Evolutionary conservation across 1,140 invertebrate genomes (phyloP).

Genomic region (Caenorhabditis brenneri): DNA sequence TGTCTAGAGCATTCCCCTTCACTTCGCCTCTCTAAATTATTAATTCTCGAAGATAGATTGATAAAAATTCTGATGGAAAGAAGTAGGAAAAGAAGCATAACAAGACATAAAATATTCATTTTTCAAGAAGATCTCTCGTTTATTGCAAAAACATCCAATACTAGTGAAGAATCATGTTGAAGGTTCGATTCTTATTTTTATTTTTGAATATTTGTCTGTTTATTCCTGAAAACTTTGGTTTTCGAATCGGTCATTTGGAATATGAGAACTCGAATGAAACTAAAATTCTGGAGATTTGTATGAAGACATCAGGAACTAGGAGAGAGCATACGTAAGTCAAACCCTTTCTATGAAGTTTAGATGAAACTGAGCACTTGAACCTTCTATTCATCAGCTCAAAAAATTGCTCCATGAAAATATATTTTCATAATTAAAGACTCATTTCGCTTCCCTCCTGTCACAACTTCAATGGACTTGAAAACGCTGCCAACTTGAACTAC

Average conservation of each 20-base stretch:
- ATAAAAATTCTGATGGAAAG: background rate
- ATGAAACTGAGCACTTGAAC: background rate
- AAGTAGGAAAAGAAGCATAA: background rate
- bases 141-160: background rate
- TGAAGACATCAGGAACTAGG: background rate
- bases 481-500: slow-evolving; percentile 25
- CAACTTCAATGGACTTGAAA: slow-evolving; percentile 44
- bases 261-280: slow-evolving; percentile 27
- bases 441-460: slow-evolving; percentile 45
- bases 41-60: background rate
- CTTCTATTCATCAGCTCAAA: no score
- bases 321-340: background rate
- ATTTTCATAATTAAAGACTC: background rate
- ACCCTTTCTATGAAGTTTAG: background rate
- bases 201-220: background rate
- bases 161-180: background rate
- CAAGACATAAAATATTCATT: slow-evolving; percentile 3
- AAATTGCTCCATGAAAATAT: background rate
- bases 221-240: background rate
- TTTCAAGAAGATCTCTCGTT: background rate
- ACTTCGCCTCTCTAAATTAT: background rate
- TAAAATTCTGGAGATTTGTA: slow-evolving; percentile 16
- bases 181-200: background rate
- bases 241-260: slow-evolving; percentile 21
- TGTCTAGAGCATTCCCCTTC: background rate